Evolutionary conservation across 1,140 invertebrate species (phyloP).

Genomic region (Asobara japonica): DNA sequence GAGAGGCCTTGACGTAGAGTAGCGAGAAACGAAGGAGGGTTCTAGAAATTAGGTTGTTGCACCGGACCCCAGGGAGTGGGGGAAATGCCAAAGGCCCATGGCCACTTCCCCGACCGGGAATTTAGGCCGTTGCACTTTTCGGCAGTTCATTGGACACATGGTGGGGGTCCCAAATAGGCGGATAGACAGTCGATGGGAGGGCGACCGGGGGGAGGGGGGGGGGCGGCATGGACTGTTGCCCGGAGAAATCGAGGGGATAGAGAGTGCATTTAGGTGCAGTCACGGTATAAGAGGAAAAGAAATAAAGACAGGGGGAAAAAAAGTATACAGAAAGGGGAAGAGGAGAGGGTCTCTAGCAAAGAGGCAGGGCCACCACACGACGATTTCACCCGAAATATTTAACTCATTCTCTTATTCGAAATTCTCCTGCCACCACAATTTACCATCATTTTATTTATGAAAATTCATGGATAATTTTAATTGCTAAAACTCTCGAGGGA

Average conservation of each 20-base stretch:
- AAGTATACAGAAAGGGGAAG: background rate
- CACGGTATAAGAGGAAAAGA: constrained; percentile 22
- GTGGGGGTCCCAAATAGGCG: constrained; percentile 53
- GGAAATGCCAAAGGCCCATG: constrained; percentile 64
- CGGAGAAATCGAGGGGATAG: constrained; percentile 27
- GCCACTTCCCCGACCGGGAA: constrained; percentile 57
- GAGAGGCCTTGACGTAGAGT: constrained; percentile 35
- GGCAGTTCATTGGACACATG: constrained; percentile 38
- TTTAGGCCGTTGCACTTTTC: constrained; percentile 69
- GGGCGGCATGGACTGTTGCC: constrained; percentile 1
- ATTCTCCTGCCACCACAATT: background rate
- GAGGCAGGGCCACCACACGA: constrained; percentile 54
- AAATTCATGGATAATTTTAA: constrained; percentile 11
- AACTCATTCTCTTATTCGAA: background rate
- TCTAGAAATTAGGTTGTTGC: constrained; percentile 69
- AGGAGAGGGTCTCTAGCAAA: constrained; percentile 58
- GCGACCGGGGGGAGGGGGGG: constrained; percentile 32
- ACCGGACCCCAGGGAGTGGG: constrained; percentile 55
- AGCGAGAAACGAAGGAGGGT: constrained; percentile 40
- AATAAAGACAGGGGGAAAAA: constrained; percentile 19
- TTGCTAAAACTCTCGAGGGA: background rate
- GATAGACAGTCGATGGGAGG: constrained; percentile 36
- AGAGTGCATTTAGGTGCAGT: constrained; percentile 38
- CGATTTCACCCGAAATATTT: constrained; percentile 27
- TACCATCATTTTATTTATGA: constrained; percentile 5